phyloP scores from a whole-genome alignment of 2,797 vertebrate species.

The Myotis pilosus region DNA sequence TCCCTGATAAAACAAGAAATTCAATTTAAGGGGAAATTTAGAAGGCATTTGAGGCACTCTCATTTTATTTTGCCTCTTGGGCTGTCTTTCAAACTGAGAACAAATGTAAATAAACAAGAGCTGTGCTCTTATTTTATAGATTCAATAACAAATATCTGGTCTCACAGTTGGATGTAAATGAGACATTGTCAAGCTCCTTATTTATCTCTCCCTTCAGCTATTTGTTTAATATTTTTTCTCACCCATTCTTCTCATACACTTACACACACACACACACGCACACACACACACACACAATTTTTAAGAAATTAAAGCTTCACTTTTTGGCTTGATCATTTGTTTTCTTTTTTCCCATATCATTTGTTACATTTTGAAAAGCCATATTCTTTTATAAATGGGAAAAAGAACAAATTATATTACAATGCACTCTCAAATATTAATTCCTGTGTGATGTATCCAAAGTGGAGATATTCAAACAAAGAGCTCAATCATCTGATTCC shows the following conservation, averaged over 20 bases:
- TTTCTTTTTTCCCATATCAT: constrained; percentile 27
- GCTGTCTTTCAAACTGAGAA: constrained; percentile 87
- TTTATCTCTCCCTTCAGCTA: not conserved
- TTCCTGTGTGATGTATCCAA: not conserved
- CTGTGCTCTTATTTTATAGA: constrained; percentile 66
- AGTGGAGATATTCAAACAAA: not conserved
- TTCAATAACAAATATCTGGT: constrained; percentile 62
- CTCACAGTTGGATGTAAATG: constrained; percentile 65
- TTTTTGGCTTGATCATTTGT: not conserved
- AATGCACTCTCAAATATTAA: not conserved
- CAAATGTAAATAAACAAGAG: constrained; percentile 85
- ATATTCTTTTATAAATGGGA: not conserved
- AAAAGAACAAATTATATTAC: not conserved
- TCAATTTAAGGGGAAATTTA: constrained; percentile 87
- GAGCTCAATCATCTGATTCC: not conserved
- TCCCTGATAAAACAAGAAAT: constrained; percentile 89
- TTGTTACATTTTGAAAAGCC: constrained; percentile 29
- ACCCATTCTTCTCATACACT: not conserved
- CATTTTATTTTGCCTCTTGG: constrained; percentile 85
- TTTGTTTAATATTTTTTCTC: not conserved
- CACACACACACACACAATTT: not conserved
- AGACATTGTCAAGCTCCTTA: constrained; percentile 5
- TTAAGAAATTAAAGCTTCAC: not conserved
- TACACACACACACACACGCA: not conserved
- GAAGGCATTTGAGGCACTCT: constrained; percentile 83